Percentiles rank a stretch among this genome's conserved stretches.
Evolutionary conservation across 1,140 invertebrate genomes (phyloP).

Genomic region (Dinothrombium tinctorium): DNA sequence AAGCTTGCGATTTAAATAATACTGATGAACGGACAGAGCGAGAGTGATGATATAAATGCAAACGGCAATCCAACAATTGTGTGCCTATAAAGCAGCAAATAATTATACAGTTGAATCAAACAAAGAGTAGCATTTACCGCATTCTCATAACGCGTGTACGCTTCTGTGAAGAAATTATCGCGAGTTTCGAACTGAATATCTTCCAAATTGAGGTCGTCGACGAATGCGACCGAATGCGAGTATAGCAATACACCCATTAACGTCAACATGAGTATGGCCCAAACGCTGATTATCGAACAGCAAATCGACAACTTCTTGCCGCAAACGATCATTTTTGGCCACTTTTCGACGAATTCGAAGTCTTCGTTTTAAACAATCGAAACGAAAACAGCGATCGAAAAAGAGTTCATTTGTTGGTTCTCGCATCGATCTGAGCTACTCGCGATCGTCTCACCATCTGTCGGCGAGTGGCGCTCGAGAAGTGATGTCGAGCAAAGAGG

Average conservation of each 20-base stretch:
- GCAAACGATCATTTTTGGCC: conserved; percentile 12
- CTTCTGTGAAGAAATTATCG: conserved; percentile 6
- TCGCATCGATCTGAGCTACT: too few species aligned
- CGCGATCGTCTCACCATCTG: too few species aligned
- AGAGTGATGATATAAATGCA: conserved; percentile 14
- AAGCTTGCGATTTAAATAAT: conserved; percentile 7
- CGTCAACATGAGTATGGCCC: conserved; percentile 14
- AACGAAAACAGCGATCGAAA: too few species aligned
- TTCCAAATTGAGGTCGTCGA: conserved; percentile 12
- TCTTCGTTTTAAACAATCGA: too few species aligned
- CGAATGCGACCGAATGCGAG: conserved; percentile 13
- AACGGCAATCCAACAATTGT: conserved; percentile 11
- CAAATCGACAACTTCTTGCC: conserved; percentile 13
- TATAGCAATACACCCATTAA: conserved; percentile 14
- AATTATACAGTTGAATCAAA: background rate
- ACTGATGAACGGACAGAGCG: conserved; percentile 12
- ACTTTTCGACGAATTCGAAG: too few species aligned
- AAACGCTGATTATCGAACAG: conserved; percentile 11
- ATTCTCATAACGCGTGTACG: conserved; percentile 8
- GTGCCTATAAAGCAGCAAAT: background rate
- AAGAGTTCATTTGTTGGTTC: too few species aligned
- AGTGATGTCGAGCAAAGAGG: too few species aligned
- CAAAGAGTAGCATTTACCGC: conserved; percentile 2
- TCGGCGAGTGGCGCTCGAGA: too few species aligned
- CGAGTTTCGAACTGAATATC: background rate